Percentiles rank a stretch among this genome's conserved stretches.
Evolutionary conservation across 2,888 invertebrate genomes (phyloP).

Genomic region (Macropis europaea): DNA sequence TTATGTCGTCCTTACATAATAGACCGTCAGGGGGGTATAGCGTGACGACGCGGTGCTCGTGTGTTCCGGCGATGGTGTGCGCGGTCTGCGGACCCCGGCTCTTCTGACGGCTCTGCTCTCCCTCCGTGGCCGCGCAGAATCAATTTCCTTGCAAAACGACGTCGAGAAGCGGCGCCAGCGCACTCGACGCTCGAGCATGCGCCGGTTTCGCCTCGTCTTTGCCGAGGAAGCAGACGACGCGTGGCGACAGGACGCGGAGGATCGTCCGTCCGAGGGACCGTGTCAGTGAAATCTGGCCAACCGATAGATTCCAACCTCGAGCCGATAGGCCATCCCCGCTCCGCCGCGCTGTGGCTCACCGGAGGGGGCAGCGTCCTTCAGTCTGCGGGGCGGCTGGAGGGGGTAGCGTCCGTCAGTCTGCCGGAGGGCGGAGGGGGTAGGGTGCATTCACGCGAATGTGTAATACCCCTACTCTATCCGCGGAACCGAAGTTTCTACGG

Average conservation of each 20-base stretch:
- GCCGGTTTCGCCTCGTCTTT: constrained; percentile 1
- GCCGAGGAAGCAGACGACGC: too few relatives aligned
- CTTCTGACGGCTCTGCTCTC: constrained; percentile 53
- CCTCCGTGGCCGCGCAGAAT: constrained; percentile 71
- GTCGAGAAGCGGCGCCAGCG: constrained; percentile 54
- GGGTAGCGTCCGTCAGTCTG: too few relatives aligned
- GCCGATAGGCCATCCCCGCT: constrained; percentile 56
- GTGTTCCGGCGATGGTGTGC: constrained; percentile 46
- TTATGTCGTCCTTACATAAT: constrained; percentile 58
- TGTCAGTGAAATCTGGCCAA: constrained; percentile 63
- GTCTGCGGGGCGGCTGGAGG: too few relatives aligned
- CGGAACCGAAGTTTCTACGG: constrained; percentile 36
- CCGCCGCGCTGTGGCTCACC: constrained; percentile 13
- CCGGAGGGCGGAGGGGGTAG: too few relatives aligned
- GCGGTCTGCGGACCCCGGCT: constrained; percentile 56
- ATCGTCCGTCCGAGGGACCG: constrained; percentile 45
- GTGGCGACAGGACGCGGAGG: neutral
- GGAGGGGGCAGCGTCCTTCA: too few relatives aligned
- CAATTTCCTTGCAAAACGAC: constrained; percentile 71
- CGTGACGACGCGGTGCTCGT: neutral
- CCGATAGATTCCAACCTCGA: constrained; percentile 63
- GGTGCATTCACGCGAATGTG: constrained; percentile 8
- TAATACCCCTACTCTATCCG: constrained; percentile 1
- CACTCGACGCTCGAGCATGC: constrained; percentile 14
- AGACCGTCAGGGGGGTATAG: constrained; percentile 1